Base-by-base conservation (phyloP, 2,888 invertebrate genomes). In the Neoaliturus tenellus region DNA sequence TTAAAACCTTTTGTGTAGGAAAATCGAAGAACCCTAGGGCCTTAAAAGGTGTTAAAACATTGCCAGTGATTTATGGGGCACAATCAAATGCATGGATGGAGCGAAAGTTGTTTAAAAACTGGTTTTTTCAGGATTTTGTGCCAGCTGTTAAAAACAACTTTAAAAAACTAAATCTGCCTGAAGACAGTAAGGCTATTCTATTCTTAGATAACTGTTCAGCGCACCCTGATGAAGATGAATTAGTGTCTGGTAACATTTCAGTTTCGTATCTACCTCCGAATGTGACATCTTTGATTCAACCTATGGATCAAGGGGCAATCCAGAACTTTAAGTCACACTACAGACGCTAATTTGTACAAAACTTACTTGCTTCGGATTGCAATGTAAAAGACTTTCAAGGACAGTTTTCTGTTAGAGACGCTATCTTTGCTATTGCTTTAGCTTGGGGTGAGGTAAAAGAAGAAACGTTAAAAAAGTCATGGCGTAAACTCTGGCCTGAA, bases 71-170 rank as follows among this genome's bases (percentile, higher is more conserved):
- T 80, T 80, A 80, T 80, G 51, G n/a, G 5, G 28, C 51, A 25
- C 78, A 80, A 8, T 17, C 51, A 5, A 83, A 51, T 67, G 51
- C 51, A 33, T 83, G 83, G 80, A 83, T 71, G 80, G 55, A 48
- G 8, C 6, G 20, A 28, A 33, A 83, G 23, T 33, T 67, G 78
- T 83, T 83, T 58, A 44, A 39, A 41, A 35, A 83, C 31, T 83
- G 80, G 71, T 71, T 73, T 81, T 48, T 58, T 20, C 51, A 71
- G n/a, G 28, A 80, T 58, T 84, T 84, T 23, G 69, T 84, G 25
- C 67, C 69, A 69, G 41, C 23, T 48, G 71, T 84, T 23, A 81
- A 85, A 51, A 25, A n/a, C 3, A 80, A 80, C 31, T 10, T 48
- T 14, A 23, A 80, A 80, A 80, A 80, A 80, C 78, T 48, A 8